Conservation (phyloP, 2,797 vertebrate genomes). For the Silurus lanzhouensis region DNA sequence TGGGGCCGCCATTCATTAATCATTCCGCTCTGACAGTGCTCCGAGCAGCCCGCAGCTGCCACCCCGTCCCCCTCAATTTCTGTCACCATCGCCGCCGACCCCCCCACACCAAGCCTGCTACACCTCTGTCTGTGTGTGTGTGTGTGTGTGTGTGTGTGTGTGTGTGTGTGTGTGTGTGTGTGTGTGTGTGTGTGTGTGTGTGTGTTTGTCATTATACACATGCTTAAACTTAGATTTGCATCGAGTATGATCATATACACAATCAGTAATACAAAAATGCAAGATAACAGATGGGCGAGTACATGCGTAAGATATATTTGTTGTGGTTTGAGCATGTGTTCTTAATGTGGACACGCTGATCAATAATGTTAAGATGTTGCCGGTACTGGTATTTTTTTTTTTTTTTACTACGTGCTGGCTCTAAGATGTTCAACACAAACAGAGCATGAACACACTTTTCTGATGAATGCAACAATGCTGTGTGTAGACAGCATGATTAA, state of each 20-base stretch:
- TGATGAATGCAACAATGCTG: neutral
- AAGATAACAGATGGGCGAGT: slow-evolving; percentile 42
- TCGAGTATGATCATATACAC: slow-evolving; percentile 52
- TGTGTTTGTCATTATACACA: slow-evolving; percentile 22
- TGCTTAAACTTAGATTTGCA: slow-evolving; percentile 56
- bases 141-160: slow-evolving; percentile 39
- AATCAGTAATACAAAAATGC: slow-evolving; percentile 39
- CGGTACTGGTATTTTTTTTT: slow-evolving; percentile 9
- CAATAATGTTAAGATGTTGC: slow-evolving; percentile 47
- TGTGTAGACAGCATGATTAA: slow-evolving; percentile 28
- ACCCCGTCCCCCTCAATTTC: slow-evolving; percentile 88
- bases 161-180: slow-evolving; percentile 21
- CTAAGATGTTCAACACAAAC: slow-evolving; percentile 16
- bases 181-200: slow-evolving; percentile 33
- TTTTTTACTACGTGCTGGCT: neutral
- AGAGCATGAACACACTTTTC: slow-evolving; percentile 20
- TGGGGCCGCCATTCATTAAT: slow-evolving; percentile 99
- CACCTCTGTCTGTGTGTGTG: slow-evolving; percentile 44
- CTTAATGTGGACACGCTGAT: slow-evolving; percentile 40
- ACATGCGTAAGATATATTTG: slow-evolving; percentile 32
- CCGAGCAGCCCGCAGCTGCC: slow-evolving; percentile 97
- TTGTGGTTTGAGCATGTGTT: slow-evolving; percentile 25
- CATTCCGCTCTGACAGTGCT: slow-evolving; percentile 98
- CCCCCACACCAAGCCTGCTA: slow-evolving; percentile 56
- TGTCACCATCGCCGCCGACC: slow-evolving; percentile 73